Percentiles rank a stretch among this genome's conserved stretches.
Evolutionary conservation across 2,113 vertebrate species (phyloP).

Genomic region (Cynoglossus semilaevis): DNA sequence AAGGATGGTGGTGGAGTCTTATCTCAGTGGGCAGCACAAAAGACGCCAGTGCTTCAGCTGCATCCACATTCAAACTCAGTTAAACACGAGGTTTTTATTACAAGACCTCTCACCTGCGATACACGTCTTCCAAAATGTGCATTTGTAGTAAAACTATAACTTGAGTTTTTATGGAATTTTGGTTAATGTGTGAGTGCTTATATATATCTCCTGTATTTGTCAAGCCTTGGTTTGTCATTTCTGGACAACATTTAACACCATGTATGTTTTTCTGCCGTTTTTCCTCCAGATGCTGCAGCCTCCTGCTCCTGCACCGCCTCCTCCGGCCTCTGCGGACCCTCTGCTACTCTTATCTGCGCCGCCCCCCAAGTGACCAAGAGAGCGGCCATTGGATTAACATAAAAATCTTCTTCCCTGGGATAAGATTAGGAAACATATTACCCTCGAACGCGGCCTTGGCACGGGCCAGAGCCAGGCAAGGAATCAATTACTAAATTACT

Average conservation of each 20-base stretch:
- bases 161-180: too few relatives aligned
- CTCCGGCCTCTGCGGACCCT: conserved; percentile 53
- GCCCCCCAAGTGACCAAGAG: conserved; percentile 88
- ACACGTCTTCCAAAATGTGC: too few relatives aligned
- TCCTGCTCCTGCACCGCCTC: conserved; percentile 30
- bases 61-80: not conserved
- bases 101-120: too few relatives aligned
- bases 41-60: conserved; percentile 13
- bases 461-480: conserved; percentile 88
- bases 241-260: too few relatives aligned
- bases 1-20: conserved; percentile 62
- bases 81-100: too few relatives aligned
- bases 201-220: too few relatives aligned
- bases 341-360: conserved; percentile 71
- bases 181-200: too few relatives aligned
- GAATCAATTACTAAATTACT: conserved; percentile 99
- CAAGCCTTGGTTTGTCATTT: too few relatives aligned
- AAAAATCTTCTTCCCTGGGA: conserved; percentile 98
- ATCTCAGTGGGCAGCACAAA: conserved; percentile 58
- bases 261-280: not conserved
- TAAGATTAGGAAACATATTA: conserved; percentile 99
- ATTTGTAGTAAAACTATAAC: too few relatives aligned
- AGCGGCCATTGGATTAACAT: conserved; percentile 90
- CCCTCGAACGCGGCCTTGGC: conserved; percentile 88
- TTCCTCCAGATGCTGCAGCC: conserved; percentile 18